Evolutionary conservation across 2,113 vertebrate species (phyloP).

Genomic region (Urocynchramus pylzowi): DNA sequence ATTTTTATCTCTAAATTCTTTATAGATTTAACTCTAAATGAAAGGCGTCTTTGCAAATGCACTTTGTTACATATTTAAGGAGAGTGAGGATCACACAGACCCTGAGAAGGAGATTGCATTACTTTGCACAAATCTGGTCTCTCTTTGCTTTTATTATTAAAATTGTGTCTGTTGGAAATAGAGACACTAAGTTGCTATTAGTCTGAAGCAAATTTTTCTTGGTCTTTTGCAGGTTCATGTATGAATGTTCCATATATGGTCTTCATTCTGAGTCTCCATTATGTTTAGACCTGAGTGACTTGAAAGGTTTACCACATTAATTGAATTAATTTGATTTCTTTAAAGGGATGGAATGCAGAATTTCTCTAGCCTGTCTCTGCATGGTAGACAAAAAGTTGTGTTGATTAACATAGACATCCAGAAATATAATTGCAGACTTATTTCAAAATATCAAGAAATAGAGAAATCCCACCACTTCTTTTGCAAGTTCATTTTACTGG

Average conservation of each 20-base stretch:
- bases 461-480: neutral
- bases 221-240: neutral
- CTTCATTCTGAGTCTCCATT: neutral
- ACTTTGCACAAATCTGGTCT: neutral
- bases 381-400: neutral
- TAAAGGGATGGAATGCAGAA: neutral
- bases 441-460: neutral
- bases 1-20: neutral
- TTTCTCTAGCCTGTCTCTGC: neutral
- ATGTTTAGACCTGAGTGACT: neutral
- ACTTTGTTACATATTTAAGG: neutral
- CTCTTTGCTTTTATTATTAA: neutral
- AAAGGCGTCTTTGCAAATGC: neutral
- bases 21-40: neutral
- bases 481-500: neutral
- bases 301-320: neutral
- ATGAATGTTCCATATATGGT: neutral
- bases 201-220: neutral
- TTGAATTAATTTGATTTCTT: neutral
- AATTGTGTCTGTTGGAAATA: neutral
- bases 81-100: neutral
- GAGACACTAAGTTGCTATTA: neutral
- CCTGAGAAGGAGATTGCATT: neutral
- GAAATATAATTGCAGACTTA: neutral
- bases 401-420: neutral